Evolutionary conservation across 1,140 invertebrate species (phyloP).

Genomic region (Tribolium madens): DNA sequence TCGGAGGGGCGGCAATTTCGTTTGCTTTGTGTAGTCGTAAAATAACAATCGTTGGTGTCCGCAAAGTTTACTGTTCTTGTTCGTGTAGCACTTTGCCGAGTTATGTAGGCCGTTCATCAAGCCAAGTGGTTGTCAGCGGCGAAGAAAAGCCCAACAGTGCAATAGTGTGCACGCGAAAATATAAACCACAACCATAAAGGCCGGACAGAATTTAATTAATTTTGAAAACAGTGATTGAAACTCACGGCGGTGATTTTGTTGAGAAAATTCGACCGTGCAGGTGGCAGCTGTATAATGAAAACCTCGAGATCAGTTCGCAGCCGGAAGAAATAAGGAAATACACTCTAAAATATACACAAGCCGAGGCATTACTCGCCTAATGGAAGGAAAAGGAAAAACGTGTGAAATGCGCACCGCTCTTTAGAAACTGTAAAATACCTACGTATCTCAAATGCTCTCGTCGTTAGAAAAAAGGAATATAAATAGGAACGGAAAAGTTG

Average conservation of each 20-base stretch:
- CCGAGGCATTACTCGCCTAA: constrained; percentile 51
- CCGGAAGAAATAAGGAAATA: constrained; percentile 55
- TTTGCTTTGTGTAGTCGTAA: not conserved
- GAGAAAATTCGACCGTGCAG: constrained; percentile 1
- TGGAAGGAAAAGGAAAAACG: constrained; percentile 55
- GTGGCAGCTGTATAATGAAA: constrained; percentile 35
- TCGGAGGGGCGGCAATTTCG: not conserved
- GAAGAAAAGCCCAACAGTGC: constrained; percentile 17
- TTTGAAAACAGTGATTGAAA: not conserved
- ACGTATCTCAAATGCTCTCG: constrained; percentile 11
- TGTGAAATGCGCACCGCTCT: constrained; percentile 49
- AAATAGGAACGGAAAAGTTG: constrained; percentile 10
- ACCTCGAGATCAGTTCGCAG: constrained; percentile 43
- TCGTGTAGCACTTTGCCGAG: constrained; percentile 29
- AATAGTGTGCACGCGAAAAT: constrained; percentile 10
- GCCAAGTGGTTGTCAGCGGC: constrained; percentile 23
- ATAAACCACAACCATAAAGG: constrained; percentile 9
- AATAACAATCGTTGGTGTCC: constrained; percentile 26
- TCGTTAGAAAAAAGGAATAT: constrained; percentile 37
- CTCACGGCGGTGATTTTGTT: not conserved
- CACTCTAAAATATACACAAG: constrained; percentile 51
- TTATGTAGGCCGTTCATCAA: constrained; percentile 38
- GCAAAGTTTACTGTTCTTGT: constrained; percentile 32
- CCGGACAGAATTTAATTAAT: constrained; percentile 27
- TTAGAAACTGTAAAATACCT: constrained; percentile 34